phyloP scores from a whole-genome alignment of 2,797 vertebrate genomes.

The Cephalopachus bancanus region DNA sequence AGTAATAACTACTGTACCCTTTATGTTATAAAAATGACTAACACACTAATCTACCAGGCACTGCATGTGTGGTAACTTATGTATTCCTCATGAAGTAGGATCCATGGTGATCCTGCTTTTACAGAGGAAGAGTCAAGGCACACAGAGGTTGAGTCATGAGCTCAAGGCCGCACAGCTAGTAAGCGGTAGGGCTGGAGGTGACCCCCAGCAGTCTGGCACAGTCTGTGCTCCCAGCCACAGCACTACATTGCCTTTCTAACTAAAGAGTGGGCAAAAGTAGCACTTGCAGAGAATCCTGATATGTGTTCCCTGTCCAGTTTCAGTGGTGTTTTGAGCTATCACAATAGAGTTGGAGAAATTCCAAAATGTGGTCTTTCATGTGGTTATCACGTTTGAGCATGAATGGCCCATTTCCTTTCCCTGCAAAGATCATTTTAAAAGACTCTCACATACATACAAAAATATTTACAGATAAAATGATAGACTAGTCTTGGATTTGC shows the following conservation, averaged over 20 bases:
- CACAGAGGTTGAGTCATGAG: neutral
- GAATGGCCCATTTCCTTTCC: constrained; percentile 75
- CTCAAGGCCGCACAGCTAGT: neutral
- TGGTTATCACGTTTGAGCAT: constrained; percentile 70
- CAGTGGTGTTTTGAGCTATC: constrained; percentile 16
- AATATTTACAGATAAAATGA: constrained; percentile 71
- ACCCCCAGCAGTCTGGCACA: neutral
- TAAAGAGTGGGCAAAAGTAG: neutral
- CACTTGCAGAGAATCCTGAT: neutral
- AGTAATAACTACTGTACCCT: constrained; percentile 3
- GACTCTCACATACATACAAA: neutral
- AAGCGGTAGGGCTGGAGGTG: neutral
- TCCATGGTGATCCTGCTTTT: neutral
- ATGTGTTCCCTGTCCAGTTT: neutral
- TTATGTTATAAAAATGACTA: constrained; percentile 13
- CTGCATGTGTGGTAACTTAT: neutral
- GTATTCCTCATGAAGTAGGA: constrained; percentile 6
- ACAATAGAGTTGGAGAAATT: constrained; percentile 61
- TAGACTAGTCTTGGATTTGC: constrained; percentile 66
- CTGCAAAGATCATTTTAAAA: constrained; percentile 71
- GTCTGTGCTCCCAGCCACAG: neutral
- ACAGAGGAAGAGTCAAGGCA: neutral
- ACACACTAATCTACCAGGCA: neutral
- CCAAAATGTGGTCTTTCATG: constrained; percentile 53
- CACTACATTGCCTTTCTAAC: neutral